Conservation (phyloP, 2,113 vertebrate genomes). For the Ophiodon elongatus region DNA sequence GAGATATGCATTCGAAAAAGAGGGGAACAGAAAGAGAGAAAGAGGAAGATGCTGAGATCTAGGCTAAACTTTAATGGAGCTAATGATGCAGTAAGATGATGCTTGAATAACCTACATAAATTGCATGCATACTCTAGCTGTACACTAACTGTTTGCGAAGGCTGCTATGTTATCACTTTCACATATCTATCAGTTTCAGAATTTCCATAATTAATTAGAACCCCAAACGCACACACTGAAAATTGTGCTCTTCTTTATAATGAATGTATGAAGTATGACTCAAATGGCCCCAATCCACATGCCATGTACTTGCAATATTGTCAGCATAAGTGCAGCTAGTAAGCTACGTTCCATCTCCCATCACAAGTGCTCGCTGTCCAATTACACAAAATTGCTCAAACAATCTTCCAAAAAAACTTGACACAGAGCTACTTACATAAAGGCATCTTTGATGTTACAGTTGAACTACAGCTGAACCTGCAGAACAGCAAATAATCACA, state of each 20-base stretch:
- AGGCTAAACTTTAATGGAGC: constrained; percentile 40
- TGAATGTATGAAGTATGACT: constrained; percentile 10
- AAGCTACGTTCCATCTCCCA: neutral
- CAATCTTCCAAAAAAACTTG: constrained; percentile 13
- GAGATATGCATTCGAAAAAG: neutral
- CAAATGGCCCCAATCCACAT: constrained; percentile 19
- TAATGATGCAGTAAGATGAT: constrained; percentile 60
- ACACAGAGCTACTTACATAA: constrained; percentile 23
- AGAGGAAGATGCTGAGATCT: constrained; percentile 15
- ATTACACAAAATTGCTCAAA: constrained; percentile 11
- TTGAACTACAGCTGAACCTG: constrained; percentile 31
- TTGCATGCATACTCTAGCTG: neutral
- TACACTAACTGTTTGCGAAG: neutral
- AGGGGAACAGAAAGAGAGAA: neutral
- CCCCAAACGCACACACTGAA: neutral
- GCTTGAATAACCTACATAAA: constrained; percentile 41
- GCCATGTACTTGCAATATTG: constrained; percentile 3
- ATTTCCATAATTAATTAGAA: neutral
- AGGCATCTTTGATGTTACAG: constrained; percentile 45
- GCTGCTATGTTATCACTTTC: neutral
- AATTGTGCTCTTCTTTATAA: neutral
- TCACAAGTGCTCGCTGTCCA: constrained; percentile 9
- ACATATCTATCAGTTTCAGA: neutral
- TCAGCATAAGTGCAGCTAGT: constrained; percentile 18
- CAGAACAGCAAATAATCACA: constrained; percentile 25